A percentile compares a stretch with the other conserved stretches of the same genome.
These are phyloP conservation scores for Fragum whitleyi DNA, from an alignment of 2,888 invertebrate species.

Conservation along the genomic window DNA sequence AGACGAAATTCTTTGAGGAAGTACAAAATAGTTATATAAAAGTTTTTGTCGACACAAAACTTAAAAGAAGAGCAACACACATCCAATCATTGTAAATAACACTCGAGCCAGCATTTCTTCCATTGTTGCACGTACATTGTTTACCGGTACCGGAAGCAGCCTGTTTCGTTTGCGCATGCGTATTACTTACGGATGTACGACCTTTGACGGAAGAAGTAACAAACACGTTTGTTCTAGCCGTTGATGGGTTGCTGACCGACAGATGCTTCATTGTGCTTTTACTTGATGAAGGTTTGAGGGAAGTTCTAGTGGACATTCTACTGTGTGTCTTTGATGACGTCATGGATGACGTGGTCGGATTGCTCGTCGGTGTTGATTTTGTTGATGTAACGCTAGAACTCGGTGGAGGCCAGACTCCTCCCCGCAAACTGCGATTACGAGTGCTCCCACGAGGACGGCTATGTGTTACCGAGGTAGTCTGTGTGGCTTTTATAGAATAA, in stretches of 20 bases:
- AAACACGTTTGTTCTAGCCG: no score
- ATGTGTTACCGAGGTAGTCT: no score
- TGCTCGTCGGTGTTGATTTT: background rate
- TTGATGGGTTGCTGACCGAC: no score
- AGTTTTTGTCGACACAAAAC: background rate
- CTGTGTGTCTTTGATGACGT: background rate
- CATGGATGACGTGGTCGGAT: background rate
- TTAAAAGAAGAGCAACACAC: background rate
- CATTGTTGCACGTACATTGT: background rate
- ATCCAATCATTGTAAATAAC: background rate
- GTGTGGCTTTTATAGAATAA: no score
- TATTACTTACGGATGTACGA: background rate
- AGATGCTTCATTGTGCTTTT: no score
- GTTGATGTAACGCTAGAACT: background rate
- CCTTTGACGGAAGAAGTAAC: background rate
- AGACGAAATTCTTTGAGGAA: no score
- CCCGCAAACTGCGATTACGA: no score
- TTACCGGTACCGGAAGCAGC: background rate
- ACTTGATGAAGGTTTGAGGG: no score
- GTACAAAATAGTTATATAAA: no score
- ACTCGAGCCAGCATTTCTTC: background rate
- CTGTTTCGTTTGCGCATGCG: background rate
- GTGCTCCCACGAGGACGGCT: no score
- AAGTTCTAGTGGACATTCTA: background rate
- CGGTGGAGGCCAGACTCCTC: no score